Conservation (phyloP, 1,140 invertebrate species). For the Xylocopa sonorina region DNA sequence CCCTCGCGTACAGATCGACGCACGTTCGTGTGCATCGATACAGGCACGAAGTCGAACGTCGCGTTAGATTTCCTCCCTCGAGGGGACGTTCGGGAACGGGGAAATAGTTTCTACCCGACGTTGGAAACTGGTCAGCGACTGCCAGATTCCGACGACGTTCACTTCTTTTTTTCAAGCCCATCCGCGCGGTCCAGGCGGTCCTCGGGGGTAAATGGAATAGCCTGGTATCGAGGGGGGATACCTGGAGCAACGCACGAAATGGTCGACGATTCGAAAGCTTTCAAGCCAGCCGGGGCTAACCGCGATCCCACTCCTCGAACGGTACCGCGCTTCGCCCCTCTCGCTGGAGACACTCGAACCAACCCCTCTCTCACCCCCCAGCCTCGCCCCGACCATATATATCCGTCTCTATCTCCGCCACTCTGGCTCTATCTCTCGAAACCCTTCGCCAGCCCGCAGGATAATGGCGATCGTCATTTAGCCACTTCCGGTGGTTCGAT, state of each 20-base stretch:
- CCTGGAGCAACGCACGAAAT: conserved; percentile 47
- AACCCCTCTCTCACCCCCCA: neutral
- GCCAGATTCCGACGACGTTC: conserved; percentile 41
- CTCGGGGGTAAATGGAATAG: conserved; percentile 64
- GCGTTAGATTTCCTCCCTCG: conserved; percentile 22
- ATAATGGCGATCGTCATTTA: conserved; percentile 68
- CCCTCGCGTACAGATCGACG: neutral
- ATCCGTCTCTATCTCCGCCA: neutral
- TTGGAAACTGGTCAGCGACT: conserved; percentile 49
- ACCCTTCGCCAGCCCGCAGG: conserved; percentile 40
- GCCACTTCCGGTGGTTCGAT: conserved; percentile 57
- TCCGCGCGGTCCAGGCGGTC: conserved; percentile 26
- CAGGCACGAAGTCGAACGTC: too few relatives aligned
- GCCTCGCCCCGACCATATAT: neutral
- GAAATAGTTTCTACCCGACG: conserved; percentile 39
- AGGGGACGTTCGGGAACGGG: conserved; percentile 29
- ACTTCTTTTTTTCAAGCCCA: neutral
- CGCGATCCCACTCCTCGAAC: conserved; percentile 36
- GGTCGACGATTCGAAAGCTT: conserved; percentile 58
- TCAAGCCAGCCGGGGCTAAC: conserved; percentile 49
- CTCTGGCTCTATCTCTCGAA: conserved; percentile 7
- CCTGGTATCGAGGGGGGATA: conserved; percentile 44
- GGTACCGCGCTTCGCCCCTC: conserved; percentile 7
- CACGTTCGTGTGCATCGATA: too few relatives aligned
- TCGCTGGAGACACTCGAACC: conserved; percentile 28